Base-by-base conservation (phyloP, 2,888 invertebrate species). In the Argyresthia goedartella region DNA sequence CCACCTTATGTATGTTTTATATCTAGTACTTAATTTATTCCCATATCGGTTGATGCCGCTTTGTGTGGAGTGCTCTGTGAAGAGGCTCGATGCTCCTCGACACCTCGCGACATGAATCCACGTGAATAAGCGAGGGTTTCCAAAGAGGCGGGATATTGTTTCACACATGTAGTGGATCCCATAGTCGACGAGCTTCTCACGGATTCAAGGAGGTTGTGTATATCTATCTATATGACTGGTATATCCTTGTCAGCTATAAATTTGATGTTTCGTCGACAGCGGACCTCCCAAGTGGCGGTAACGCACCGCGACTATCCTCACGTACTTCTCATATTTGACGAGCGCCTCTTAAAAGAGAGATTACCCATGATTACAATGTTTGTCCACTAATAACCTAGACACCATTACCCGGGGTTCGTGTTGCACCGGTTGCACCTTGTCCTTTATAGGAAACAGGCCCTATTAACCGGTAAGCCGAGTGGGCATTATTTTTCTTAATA, bases 251-350 rank as follows among this genome's bases (percentile, higher is more conserved):
- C 65, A 71, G 67, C 71, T 74, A 78, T 81, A 81, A 77, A 78
- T 77, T 76, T 62, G 65, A 57, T 57, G 66, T 59, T 60, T 53
- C 60, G 56, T 52, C 61, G 16, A 61, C 60, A 57, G 50, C 50
- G 65, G 84, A 82, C 84, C 84, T 73, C 84, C 84, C 84, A 84
- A 68, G 79, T 61, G 55, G 79, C 54, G 15, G 33, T 15, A 57
- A 55, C 55, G 25, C 2, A 58, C 62, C 67, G 68, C 66, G 70
- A 41, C n/a, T 25, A 6, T 25, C 11, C 36, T 65, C 68, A 62
- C 57, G 55, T 59, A 58, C 66, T 63, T 63, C 55, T 70, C 66
- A 64, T 70, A 69, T 73, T 77, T 72, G 76, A 74, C 66, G 65
- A 66, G 64, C 61, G 61, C 60, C 61, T 61, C 66, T 69, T 66